Evolutionary conservation across 2,113 vertebrate genomes (phyloP), one percentile per base, ranked within the genome.

Genomic region (Aphelocoma coerulescens): DNA sequence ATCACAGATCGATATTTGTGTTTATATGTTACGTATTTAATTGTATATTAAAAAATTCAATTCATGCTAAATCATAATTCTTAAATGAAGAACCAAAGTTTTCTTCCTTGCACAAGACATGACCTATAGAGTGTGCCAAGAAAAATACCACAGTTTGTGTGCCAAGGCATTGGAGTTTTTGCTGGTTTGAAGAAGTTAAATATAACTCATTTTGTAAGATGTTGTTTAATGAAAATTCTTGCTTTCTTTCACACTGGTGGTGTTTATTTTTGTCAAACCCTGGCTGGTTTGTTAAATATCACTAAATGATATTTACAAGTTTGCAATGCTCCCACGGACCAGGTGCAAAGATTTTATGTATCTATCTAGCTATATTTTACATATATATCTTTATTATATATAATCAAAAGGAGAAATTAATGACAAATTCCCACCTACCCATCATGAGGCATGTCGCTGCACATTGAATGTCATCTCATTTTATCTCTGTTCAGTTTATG

Each of bases 301-400:
- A 94, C 93, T 91, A 94, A 95, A 93, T 95, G 95, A 93, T 97
- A 97, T 97, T 96, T 97, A 87, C 88, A 89, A 93, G 73, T 91
- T 89, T 87, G 85, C 76, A 78, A 6, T 28, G 73, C 86, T 95
- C 96, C 92, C 86, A 97, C 92, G 27, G 68, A 91, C 57, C 95
- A 96, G 88, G 93, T 96, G 96, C 79, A 87, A 87, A 59, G 51
- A 88, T 52, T 97, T 77, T 41, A 43, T 46, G 78, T 67, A 61
- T 92, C 6, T 85, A 28, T 77, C 26, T 89, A 52, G 68, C 39
- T 89, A 28, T 44, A 54, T 30, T 39, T 78, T 81, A 46, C 63
- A 69, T 20, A 54, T 39, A 54, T 28, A 65, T 51, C 21, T 73
- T 91, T 54, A 85, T 94, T 93, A 91, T 73, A 46, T 43, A 33